Percentiles rank a stretch among this genome's conserved stretches.
Evolutionary conservation across 1,140 invertebrate genomes (phyloP).

Genomic region (Heliothis subflexa): DNA sequence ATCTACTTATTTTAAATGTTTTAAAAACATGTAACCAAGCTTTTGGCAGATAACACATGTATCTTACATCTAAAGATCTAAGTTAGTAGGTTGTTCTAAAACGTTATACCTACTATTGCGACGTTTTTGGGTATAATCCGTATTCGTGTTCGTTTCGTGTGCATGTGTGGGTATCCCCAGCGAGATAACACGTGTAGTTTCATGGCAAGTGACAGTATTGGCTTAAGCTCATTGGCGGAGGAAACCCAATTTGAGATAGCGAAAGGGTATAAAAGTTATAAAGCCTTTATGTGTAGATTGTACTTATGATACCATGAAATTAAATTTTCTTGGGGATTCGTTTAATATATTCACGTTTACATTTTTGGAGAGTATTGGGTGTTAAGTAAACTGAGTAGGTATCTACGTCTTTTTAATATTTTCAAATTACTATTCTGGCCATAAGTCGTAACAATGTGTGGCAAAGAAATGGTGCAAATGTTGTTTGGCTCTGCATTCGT

Average conservation of each 20-base stretch:
- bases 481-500: neutral
- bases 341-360: neutral
- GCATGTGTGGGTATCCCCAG: neutral
- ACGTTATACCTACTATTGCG: neutral
- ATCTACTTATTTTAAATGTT: no score
- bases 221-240: conserved; percentile 39
- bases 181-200: conserved; percentile 33
- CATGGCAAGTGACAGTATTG: conserved; percentile 11
- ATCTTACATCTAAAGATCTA: neutral
- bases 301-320: conserved; percentile 31
- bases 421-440: no score
- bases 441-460: neutral
- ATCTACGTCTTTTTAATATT: no score
- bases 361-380: neutral
- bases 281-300: conserved; percentile 27
- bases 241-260: conserved; percentile 41
- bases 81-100: neutral
- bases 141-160: neutral
- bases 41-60: neutral
- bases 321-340: conserved; percentile 3
- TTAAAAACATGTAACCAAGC: no score
- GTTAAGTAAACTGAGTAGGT: neutral
- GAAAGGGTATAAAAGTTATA: conserved; percentile 40
- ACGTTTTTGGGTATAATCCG: neutral
- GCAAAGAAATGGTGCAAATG: neutral